Evolutionary conservation across 1,140 invertebrate genomes (phyloP), one percentile per base, ranked within the genome.

Genomic region (Dreissena rostriformis): DNA sequence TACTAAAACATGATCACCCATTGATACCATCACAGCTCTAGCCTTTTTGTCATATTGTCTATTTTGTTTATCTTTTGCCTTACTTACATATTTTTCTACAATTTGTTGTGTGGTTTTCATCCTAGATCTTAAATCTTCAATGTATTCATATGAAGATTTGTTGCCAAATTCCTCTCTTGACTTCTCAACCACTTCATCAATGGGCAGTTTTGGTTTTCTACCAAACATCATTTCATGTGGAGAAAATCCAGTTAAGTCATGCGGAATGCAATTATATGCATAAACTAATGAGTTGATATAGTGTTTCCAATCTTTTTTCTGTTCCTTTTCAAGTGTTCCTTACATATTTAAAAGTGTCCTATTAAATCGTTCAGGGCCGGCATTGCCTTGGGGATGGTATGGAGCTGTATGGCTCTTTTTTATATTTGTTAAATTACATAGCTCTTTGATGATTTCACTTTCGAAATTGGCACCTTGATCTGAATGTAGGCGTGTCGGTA

Each of bases 301-400:
- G 8, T 57, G 24, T 52, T 81, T 73, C 77, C 78, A 81, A 28
- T 73, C 52, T 24, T n/a, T 14, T 49, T 83, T 87, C 52, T 79
- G 29, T 12, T 70, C 24, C 14, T 76, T 39, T 22, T 86, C 80
- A 24, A 86, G 61, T 29, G 73, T 73, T 7, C 86, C 65, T 19
- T n/a, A 61, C 74, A 87, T 82, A 24, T 72, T 51, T 2, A 82
- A 22, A 10, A 87, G 61, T 2, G 78, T 86, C 12, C 80, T 49
- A 52, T 87, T 87, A 63, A 82, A 87, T 0, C 71, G 5, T 51
- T 87, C 84, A 11, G 19, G 19, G 53, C 67, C 57, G 6, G 92
- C 90, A 68, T 87, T 87, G 0, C 70, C 74, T 19, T 52, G 53
- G 6, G 84, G 75, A 55, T 87, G 84, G 28, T 84, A 87, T 1